Conservation (phyloP, 2,113 vertebrate species). For the Paedocypris sp. region DNA sequence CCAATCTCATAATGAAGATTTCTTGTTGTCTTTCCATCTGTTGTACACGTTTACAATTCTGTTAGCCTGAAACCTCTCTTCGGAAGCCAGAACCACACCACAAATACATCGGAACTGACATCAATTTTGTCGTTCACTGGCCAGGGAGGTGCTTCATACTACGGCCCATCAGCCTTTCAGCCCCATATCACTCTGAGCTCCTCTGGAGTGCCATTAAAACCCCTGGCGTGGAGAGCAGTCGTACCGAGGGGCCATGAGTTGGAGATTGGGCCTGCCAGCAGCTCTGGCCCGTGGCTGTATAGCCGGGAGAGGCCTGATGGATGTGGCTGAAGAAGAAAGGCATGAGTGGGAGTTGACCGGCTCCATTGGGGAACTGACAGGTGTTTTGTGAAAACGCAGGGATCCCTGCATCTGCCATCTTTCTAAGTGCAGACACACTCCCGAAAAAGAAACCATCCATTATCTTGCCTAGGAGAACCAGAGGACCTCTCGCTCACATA, state of each 20-base stretch:
- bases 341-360: neutral
- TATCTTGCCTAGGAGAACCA: neutral
- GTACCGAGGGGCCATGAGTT: neutral
- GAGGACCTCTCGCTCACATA: slow-evolving; percentile 39
- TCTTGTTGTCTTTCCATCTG: neutral
- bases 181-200: neutral
- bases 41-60: neutral
- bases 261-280: neutral
- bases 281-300: slow-evolving; percentile 2
- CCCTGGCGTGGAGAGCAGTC: neutral
- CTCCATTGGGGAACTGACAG: neutral
- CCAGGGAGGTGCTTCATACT: neutral
- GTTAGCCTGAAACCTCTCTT: neutral
- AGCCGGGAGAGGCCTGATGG: slow-evolving; percentile 1
- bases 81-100: too few species aligned
- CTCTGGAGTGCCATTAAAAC: slow-evolving; percentile 22
- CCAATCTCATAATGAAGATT: too few species aligned
- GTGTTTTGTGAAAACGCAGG: slow-evolving; percentile 6
- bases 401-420: neutral
- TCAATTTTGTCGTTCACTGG: neutral
- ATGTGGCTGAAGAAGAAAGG: neutral
- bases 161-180: slow-evolving; percentile 15
- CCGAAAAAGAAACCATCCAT: slow-evolving; percentile 12
- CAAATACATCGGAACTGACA: neutral
- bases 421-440: neutral